Evolutionary conservation across 1,140 invertebrate species (phyloP).

Genomic region (Orussus abietinus): DNA sequence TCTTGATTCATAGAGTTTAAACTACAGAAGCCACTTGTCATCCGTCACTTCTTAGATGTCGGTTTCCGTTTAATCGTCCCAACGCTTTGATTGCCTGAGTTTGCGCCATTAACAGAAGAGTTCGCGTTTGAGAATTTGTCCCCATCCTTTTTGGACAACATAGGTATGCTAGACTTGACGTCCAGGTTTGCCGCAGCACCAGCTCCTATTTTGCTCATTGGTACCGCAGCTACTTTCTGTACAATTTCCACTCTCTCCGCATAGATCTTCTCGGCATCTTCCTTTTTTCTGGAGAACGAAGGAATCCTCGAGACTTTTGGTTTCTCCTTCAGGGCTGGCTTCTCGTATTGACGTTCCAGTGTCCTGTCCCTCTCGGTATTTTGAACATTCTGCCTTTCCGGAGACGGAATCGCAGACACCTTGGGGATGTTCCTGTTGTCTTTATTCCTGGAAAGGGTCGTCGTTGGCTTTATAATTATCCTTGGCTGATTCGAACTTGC

Average conservation of each 20-base stretch:
- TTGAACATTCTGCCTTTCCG: conserved; percentile 29
- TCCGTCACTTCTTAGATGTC: too few relatives aligned
- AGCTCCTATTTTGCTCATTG: conserved; percentile 18
- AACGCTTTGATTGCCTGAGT: conserved; percentile 27
- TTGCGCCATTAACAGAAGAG: conserved; percentile 23
- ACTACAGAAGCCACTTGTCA: too few relatives aligned
- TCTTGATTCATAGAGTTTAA: too few relatives aligned
- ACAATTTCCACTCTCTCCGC: conserved; percentile 31
- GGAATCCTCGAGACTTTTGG: conserved; percentile 38
- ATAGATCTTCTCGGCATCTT: conserved; percentile 26
- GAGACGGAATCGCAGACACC: conserved; percentile 44
- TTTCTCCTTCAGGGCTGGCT: conserved; percentile 33
- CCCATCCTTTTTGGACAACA: conserved; percentile 18
- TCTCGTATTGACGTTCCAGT: conserved; percentile 18
- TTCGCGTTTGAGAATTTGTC: conserved; percentile 25
- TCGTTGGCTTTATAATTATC: conserved; percentile 53
- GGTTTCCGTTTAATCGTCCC: conserved; percentile 37
- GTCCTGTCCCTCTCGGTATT: conserved; percentile 25
- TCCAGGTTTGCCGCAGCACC: conserved; percentile 17
- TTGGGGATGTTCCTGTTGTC: conserved; percentile 46
- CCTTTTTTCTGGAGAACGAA: conserved; percentile 29
- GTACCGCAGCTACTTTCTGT: conserved; percentile 26
- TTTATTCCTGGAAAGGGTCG: conserved; percentile 33
- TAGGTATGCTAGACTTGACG: conserved; percentile 30
- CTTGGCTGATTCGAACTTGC: conserved; percentile 42